A percentile compares a stretch with the other conserved stretches of the same genome.
Conservation (phyloP, 2,888 invertebrate species). For the Scrobipalpa atriplicella region DNA sequence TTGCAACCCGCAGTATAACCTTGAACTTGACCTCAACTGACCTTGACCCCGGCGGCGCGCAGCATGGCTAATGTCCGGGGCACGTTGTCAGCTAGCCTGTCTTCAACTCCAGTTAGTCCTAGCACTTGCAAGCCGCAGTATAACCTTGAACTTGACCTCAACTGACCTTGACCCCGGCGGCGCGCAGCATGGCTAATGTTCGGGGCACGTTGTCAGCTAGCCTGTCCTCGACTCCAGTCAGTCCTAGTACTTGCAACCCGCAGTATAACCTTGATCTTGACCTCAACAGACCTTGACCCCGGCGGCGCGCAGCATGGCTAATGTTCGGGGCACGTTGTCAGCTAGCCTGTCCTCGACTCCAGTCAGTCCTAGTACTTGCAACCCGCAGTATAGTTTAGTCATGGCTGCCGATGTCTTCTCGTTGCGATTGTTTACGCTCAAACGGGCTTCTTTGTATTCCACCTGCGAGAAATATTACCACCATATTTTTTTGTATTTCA, state of each 20-base stretch:
- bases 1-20: no score
- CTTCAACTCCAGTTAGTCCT: slow-evolving; percentile 93
- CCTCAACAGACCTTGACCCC: slow-evolving; percentile 87
- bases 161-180: no score
- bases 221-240: no score
- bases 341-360: slow-evolving; percentile 95
- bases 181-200: no score
- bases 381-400: slow-evolving; percentile 94
- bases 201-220: no score
- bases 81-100: slow-evolving; percentile 93
- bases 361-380: slow-evolving; percentile 88
- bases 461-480: slow-evolving; percentile 57
- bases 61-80: slow-evolving; percentile 91
- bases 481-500: no score
- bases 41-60: slow-evolving; percentile 93
- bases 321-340: slow-evolving; percentile 91
- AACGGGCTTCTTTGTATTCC: slow-evolving; percentile 92
- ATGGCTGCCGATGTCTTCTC: slow-evolving; percentile 93
- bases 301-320: slow-evolving; percentile 89
- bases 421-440: slow-evolving; percentile 92
- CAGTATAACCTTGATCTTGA: no score
- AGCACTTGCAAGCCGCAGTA: slow-evolving; percentile 86
- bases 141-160: no score
- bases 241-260: no score
- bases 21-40: slow-evolving; percentile 44